phyloP scores from a whole-genome alignment of 1,140 invertebrate species.

The Procambarus virginalis region DNA sequence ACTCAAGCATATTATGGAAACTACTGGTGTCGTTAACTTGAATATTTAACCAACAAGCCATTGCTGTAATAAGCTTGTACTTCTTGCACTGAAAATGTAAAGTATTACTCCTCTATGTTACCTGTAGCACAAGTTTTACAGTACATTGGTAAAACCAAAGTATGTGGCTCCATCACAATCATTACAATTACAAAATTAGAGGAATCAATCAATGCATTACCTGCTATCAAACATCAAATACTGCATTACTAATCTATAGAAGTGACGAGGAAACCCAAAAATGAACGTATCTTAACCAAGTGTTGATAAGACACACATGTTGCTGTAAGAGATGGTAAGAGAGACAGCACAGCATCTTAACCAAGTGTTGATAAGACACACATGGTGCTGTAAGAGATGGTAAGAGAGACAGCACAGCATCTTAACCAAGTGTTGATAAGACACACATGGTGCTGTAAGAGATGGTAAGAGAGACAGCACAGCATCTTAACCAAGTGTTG shows the following conservation, averaged over 20 bases:
- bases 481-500: no score
- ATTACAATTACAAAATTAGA: background rate
- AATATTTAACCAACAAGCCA: background rate
- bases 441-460: no score
- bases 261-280: background rate
- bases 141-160: background rate
- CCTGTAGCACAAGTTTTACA: background rate
- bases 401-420: no score
- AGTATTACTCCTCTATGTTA: background rate
- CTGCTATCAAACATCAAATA: background rate
- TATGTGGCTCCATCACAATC: slow-evolving; percentile 7
- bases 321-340: no score
- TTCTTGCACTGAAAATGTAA: background rate
- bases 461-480: no score
- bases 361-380: no score
- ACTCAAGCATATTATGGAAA: slow-evolving; percentile 5
- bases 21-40: background rate
- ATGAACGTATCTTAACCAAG: background rate
- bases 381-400: no score
- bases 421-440: no score
- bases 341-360: no score
- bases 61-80: background rate
- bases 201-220: background rate
- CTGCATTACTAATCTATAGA: background rate
- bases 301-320: background rate